Percentiles rank a stretch among this genome's conserved stretches.
These are phyloP conservation scores for Rhabdomys pumilio DNA, from an alignment of 2,797 vertebrate species.

Conservation along the genomic window DNA sequence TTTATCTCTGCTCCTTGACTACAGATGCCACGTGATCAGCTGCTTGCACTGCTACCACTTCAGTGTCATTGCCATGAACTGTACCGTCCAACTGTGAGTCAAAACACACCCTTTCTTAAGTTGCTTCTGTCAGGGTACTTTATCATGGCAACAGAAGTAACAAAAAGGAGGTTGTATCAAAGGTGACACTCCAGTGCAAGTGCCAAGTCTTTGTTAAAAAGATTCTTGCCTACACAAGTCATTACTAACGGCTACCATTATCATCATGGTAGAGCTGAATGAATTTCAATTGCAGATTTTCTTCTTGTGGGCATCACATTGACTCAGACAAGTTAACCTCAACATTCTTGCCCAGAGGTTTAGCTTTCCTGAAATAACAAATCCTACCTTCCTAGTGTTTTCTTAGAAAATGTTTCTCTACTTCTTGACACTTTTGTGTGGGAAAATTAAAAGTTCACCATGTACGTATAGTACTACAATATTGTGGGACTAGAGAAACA, in stretches of 20 bases:
- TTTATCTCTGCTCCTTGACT: neutral
- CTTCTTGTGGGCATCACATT: neutral
- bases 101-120: neutral
- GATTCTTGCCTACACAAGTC: neutral
- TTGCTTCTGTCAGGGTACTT: neutral
- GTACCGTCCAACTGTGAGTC: no score
- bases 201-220: conserved; percentile 26
- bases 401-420: conserved; percentile 16
- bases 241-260: neutral
- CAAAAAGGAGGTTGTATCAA: neutral
- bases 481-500: neutral
- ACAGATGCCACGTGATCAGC: neutral
- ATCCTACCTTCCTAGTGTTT: neutral
- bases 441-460: neutral
- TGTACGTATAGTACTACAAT: neutral
- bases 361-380: neutral
- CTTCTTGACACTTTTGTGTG: conserved; percentile 16
- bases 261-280: neutral
- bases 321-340: conserved; percentile 16
- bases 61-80: neutral
- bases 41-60: neutral
- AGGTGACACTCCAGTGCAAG: neutral
- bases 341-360: neutral
- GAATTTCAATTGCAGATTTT: neutral
- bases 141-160: neutral